A percentile compares a stretch with the other conserved stretches of the same genome.
phyloP scores from a whole-genome alignment of 2,797 vertebrate genomes.

The Staurois parvus region DNA sequence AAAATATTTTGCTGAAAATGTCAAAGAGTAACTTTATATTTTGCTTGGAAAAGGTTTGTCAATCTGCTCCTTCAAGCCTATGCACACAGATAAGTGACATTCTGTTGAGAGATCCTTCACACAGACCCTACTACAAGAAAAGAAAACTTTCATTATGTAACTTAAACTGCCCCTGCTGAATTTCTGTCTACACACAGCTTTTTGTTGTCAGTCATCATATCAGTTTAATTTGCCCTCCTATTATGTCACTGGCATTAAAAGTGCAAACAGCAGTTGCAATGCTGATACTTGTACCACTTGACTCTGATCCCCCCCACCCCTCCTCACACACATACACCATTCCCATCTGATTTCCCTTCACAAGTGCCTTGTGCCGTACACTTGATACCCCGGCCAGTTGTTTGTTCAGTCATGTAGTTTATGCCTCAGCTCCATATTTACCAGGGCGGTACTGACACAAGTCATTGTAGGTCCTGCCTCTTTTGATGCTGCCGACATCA shows the following conservation, averaged over 20 bases:
- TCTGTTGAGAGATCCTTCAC: constrained; percentile 18
- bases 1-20: neutral
- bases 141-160: constrained; percentile 43
- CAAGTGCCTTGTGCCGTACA: constrained; percentile 50
- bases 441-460: constrained; percentile 35
- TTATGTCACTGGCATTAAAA: constrained; percentile 57
- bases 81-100: neutral
- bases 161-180: constrained; percentile 37
- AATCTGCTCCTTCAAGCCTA: constrained; percentile 4
- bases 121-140: neutral
- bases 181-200: constrained; percentile 47
- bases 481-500: constrained; percentile 35
- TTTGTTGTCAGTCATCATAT: constrained; percentile 56
- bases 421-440: constrained; percentile 48
- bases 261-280: constrained; percentile 60
- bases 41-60: neutral
- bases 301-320: constrained; percentile 51
- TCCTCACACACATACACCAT: neutral
- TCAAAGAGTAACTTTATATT: neutral
- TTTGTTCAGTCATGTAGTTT: constrained; percentile 47
- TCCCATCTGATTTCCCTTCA: constrained; percentile 44
- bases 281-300: constrained; percentile 57
- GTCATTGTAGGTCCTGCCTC: constrained; percentile 20
- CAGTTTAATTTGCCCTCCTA: constrained; percentile 52
- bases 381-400: constrained; percentile 57